Evolutionary conservation across 2,113 vertebrate species (phyloP).

Genomic region (Grammomys surdaster): DNA sequence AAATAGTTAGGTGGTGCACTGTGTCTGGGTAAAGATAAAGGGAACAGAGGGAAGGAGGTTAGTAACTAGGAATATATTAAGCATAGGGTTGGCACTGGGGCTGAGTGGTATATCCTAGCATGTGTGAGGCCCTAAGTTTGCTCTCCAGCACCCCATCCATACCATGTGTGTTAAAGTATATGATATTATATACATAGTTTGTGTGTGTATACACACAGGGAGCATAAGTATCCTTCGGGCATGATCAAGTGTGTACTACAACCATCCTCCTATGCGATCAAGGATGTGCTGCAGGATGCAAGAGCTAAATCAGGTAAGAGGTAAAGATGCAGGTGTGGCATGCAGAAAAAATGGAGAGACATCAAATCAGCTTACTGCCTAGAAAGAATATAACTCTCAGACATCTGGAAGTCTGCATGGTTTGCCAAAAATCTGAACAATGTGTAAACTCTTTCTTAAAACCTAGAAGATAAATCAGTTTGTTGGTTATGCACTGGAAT

Average conservation of each 20-base stretch:
- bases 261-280: background rate
- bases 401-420: background rate
- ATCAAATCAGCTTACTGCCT: background rate
- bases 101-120: background rate
- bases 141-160: background rate
- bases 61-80: background rate
- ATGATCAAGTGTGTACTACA: background rate
- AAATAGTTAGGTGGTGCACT: background rate
- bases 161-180: background rate
- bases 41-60: background rate
- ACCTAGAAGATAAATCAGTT: background rate
- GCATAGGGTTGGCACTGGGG: background rate
- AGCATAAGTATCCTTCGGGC: background rate
- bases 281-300: background rate
- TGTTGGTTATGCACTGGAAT: background rate
- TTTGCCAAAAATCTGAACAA: conserved; percentile 32
- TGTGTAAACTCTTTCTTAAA: background rate
- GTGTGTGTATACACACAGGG: background rate
- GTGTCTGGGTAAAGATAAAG: background rate
- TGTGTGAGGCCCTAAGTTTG: background rate
- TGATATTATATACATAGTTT: too few species aligned
- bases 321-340: background rate
- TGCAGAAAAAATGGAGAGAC: background rate
- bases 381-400: background rate
- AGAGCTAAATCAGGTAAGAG: background rate